Evolutionary conservation across 2,888 invertebrate genomes (phyloP).

Genomic region (Andrena praecox): DNA sequence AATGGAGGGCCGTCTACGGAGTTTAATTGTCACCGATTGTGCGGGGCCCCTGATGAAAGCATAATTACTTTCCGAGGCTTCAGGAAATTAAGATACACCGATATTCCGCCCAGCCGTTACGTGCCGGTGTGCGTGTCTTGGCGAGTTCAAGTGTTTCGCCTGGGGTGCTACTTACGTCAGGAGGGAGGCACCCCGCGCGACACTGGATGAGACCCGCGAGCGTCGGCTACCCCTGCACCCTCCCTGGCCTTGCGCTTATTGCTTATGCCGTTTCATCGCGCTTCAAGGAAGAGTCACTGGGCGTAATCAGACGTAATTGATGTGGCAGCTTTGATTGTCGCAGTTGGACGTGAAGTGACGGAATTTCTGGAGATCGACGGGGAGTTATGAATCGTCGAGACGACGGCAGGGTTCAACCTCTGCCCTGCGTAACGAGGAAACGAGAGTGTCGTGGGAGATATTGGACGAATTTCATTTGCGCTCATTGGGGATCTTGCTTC

Average conservation of each 20-base stretch:
- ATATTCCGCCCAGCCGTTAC: conserved; percentile 28
- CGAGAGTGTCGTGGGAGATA: conserved; percentile 29
- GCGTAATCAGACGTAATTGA: conserved; percentile 7
- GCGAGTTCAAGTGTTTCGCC: neutral
- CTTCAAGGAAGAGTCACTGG: neutral
- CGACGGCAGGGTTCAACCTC: neutral
- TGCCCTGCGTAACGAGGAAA: conserved; percentile 12
- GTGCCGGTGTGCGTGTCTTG: neutral
- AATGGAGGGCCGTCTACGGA: conserved; percentile 56
- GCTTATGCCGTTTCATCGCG: too few species aligned
- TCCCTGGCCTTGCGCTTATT: too few species aligned
- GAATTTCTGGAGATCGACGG: conserved; percentile 8
- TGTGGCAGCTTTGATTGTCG: conserved; percentile 2
- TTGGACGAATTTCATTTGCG: conserved; percentile 43
- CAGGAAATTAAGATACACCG: conserved; percentile 62
- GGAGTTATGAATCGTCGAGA: neutral
- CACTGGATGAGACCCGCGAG: neutral
- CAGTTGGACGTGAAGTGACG: neutral
- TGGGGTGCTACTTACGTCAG: neutral
- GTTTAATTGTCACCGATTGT: conserved; percentile 69
- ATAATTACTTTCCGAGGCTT: conserved; percentile 64
- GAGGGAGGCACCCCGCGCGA: neutral
- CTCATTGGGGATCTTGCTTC: conserved; percentile 28
- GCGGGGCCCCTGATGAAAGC: conserved; percentile 47
- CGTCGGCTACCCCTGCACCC: neutral